phyloP scores from a whole-genome alignment of 2,113 vertebrate species.

The Rynchops niger region DNA sequence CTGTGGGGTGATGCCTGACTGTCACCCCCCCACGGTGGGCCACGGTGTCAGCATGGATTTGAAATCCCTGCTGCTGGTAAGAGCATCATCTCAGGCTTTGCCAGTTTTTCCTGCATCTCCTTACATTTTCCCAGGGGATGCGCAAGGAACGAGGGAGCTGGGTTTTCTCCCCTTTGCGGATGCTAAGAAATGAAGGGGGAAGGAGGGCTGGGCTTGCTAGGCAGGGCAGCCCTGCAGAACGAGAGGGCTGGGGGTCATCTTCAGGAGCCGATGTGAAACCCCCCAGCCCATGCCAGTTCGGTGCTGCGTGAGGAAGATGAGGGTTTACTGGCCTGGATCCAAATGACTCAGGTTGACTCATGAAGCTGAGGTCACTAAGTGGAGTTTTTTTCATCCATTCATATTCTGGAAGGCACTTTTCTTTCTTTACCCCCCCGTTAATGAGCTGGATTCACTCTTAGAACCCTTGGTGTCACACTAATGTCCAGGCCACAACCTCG shows the following conservation, averaged over 20 bases:
- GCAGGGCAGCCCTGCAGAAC: not conserved
- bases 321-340: not conserved
- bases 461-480: not conserved
- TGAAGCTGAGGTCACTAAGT: not conserved
- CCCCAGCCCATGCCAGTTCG: accelerated
- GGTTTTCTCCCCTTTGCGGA: not conserved
- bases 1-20: accelerated
- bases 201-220: not conserved
- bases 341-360: not conserved
- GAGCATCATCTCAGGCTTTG: accelerated
- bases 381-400: not conserved
- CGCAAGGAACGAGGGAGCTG: accelerated
- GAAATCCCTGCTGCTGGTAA: not conserved
- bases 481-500: not conserved
- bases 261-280: not conserved
- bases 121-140: accelerated
- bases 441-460: not conserved
- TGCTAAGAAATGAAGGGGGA: not conserved
- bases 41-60: not conserved
- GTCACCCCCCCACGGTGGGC: not conserved
- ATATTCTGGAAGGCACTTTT: not conserved
- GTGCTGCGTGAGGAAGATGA: not conserved
- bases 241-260: not conserved
- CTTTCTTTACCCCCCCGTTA: not conserved
- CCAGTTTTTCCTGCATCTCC: not conserved